Evolutionary conservation across 2,113 vertebrate genomes (phyloP).

Genomic region (Myiopsitta monachus): DNA sequence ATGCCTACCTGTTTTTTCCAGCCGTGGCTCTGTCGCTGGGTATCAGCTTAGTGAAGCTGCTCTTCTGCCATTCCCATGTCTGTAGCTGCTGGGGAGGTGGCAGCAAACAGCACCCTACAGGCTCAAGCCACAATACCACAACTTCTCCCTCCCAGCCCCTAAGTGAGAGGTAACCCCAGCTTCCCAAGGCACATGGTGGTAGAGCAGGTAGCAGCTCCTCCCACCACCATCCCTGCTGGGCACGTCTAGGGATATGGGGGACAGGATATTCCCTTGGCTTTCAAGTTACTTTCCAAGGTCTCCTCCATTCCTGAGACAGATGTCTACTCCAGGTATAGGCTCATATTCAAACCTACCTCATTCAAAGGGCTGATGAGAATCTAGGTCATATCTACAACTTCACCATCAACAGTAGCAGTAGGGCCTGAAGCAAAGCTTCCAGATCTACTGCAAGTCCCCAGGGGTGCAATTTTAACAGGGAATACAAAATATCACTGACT

Average conservation of each 20-base stretch:
- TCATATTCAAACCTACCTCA: background rate
- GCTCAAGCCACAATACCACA: background rate
- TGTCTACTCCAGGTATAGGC: background rate
- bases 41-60: background rate
- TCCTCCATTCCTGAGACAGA: background rate
- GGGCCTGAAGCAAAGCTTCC: background rate
- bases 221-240: background rate
- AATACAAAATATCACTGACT: background rate
- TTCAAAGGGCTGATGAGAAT: background rate
- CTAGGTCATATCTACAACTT: background rate
- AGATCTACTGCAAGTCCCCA: background rate
- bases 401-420: background rate
- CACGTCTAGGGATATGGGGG: background rate
- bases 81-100: background rate
- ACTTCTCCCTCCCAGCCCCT: background rate
- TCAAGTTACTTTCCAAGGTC: background rate
- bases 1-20: too few relatives aligned
- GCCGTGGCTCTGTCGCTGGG: rapidly evolving
- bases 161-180: background rate
- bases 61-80: background rate
- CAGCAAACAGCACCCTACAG: background rate
- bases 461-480: background rate
- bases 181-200: background rate
- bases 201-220: background rate
- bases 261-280: background rate